phyloP scores from a whole-genome alignment of 2,113 vertebrate genomes.

The Uria lomvia region DNA sequence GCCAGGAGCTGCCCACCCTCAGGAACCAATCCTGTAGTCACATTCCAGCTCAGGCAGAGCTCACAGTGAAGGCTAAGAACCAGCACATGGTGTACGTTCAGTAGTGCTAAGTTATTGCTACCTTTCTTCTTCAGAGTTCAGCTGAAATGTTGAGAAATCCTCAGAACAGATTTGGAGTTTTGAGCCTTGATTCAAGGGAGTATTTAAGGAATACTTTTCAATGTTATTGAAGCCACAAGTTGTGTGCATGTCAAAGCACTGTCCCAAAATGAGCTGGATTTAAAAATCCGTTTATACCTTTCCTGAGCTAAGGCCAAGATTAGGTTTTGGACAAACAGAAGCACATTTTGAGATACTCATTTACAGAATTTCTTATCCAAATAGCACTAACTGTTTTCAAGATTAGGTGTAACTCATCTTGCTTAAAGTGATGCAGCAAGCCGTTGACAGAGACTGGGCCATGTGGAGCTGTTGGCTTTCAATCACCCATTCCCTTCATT shows the following conservation, averaged over 20 bases:
- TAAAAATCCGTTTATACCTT: not conserved
- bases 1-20: not conserved
- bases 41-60: not conserved
- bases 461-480: not conserved
- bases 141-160: not conserved
- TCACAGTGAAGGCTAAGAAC: not conserved
- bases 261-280: not conserved
- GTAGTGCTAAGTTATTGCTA: not conserved
- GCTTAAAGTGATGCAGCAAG: not conserved
- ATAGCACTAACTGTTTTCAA: not conserved
- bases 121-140: not conserved
- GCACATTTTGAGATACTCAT: not conserved
- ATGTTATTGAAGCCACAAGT: not conserved
- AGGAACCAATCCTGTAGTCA: not conserved
- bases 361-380: not conserved
- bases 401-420: not conserved
- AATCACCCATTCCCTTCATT: not conserved
- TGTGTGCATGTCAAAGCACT: not conserved
- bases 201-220: not conserved
- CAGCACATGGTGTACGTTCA: accelerated
- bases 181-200: not conserved
- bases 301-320: not conserved
- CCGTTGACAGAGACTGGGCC: not conserved
- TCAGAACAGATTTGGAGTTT: not conserved
- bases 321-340: not conserved